These are phyloP conservation scores for Staurois parvus DNA, from an alignment of 2,797 vertebrate species.

Conservation along the genomic window DNA sequence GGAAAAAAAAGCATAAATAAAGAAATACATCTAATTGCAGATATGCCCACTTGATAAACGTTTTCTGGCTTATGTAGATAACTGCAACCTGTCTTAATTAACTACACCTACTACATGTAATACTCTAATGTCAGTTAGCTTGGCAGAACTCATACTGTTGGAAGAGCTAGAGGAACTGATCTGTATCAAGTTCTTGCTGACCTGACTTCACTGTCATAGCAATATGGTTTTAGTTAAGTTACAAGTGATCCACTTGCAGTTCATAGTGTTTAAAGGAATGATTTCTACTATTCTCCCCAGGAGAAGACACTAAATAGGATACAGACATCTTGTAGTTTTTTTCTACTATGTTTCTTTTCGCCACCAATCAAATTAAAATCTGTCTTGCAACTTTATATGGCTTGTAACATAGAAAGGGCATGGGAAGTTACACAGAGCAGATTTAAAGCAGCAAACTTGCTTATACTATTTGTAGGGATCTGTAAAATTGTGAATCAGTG, in stretches of 20 bases:
- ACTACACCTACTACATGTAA: conserved; percentile 5
- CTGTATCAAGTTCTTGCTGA: conserved; percentile 25
- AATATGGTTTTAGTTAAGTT: conserved; percentile 31
- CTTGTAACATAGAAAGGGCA: no score
- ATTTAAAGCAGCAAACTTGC: no score
- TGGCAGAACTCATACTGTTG: conserved; percentile 15
- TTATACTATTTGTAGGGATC: no score
- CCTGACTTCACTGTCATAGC: conserved; percentile 13
- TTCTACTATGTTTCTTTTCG: no score
- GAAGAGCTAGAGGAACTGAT: conserved; percentile 25
- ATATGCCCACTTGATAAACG: neutral
- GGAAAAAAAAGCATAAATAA: no score
- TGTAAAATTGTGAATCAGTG: no score
- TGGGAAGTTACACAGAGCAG: no score
- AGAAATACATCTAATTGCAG: neutral
- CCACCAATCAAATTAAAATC: no score
- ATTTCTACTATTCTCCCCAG: neutral
- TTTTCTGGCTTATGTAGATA: neutral
- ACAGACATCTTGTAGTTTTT: neutral
- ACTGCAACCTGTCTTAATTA: conserved; percentile 3
- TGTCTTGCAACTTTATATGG: no score
- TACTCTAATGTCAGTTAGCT: conserved; percentile 34
- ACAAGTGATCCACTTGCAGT: conserved; percentile 12
- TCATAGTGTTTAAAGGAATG: neutral
- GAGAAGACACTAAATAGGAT: neutral